phyloP scores from a whole-genome alignment of 2,888 invertebrate genomes.

The Hermaeophaga mercurialis region DNA sequence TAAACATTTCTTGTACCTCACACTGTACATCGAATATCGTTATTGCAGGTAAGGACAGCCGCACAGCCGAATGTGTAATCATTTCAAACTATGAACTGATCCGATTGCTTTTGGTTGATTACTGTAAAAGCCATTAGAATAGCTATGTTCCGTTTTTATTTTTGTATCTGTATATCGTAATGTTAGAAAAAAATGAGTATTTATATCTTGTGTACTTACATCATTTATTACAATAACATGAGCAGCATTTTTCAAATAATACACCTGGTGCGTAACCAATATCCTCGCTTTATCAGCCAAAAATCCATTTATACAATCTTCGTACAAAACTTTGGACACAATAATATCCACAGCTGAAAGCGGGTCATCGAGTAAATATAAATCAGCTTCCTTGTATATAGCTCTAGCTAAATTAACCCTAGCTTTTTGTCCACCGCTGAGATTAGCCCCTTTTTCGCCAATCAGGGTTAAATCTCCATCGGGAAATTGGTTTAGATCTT shows the following conservation, averaged over 20 bases:
- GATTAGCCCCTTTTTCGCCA: constrained; percentile 71
- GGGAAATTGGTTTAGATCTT: constrained; percentile 74
- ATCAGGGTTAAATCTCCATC: constrained; percentile 80
- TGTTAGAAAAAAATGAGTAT: too few relatives aligned
- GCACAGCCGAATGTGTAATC: too few relatives aligned
- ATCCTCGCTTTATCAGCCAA: constrained; percentile 70
- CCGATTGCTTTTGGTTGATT: too few relatives aligned
- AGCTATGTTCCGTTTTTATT: too few relatives aligned
- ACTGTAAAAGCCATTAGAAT: too few relatives aligned
- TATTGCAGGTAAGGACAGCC: too few relatives aligned
- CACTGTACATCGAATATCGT: too few relatives aligned
- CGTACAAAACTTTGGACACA: constrained; percentile 84
- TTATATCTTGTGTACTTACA: constrained; percentile 56
- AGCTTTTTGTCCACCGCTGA: constrained; percentile 83
- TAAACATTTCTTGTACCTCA: too few relatives aligned
- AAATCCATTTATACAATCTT: constrained; percentile 70
- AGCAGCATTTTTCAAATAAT: constrained; percentile 65
- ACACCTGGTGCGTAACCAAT: constrained; percentile 74
- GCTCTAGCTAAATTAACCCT: constrained; percentile 84
- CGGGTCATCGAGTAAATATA: constrained; percentile 87
- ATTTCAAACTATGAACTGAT: too few relatives aligned
- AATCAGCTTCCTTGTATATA: constrained; percentile 79
- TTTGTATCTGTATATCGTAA: too few relatives aligned
- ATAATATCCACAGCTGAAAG: constrained; percentile 86
- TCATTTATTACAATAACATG: constrained; percentile 67